These are phyloP conservation scores for Microhierax caerulescens DNA, from an alignment of 2,797 vertebrate species.

Conservation along the genomic window DNA sequence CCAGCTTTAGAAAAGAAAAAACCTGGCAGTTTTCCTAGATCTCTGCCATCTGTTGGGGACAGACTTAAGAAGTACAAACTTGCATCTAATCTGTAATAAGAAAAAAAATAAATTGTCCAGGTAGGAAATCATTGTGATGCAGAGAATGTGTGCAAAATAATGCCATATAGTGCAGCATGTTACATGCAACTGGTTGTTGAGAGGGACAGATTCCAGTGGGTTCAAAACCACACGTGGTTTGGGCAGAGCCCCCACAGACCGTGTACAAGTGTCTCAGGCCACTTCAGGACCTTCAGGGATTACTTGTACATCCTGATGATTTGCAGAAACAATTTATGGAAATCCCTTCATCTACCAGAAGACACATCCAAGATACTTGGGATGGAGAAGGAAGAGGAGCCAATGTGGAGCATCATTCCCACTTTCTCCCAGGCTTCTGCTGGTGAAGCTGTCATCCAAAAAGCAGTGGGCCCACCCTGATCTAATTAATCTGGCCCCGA, in stretches of 20 bases:
- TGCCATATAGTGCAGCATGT: accelerated
- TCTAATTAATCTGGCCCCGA: neutral
- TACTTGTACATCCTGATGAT: neutral
- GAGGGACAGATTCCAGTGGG: neutral
- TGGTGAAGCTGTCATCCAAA: neutral
- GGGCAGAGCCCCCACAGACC: neutral
- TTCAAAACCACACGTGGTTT: accelerated
- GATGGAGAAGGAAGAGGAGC: neutral
- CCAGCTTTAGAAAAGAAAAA: neutral
- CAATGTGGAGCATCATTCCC: accelerated
- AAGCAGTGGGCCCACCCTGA: too few relatives aligned
- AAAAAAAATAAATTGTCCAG: neutral
- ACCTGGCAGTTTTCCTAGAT: neutral
- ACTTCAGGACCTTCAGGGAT: neutral
- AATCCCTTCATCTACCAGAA: neutral
- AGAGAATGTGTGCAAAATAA: neutral
- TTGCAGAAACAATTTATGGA: neutral
- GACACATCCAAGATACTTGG: neutral
- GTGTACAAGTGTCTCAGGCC: accelerated
- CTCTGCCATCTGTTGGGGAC: neutral
- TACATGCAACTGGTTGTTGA: neutral
- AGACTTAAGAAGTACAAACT: neutral
- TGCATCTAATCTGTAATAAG: neutral
- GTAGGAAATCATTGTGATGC: accelerated
- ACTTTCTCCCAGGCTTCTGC: neutral